These are phyloP conservation scores for Crocodylus rhombifer DNA, from an alignment of 2,797 vertebrate species.

Conservation along the genomic window DNA sequence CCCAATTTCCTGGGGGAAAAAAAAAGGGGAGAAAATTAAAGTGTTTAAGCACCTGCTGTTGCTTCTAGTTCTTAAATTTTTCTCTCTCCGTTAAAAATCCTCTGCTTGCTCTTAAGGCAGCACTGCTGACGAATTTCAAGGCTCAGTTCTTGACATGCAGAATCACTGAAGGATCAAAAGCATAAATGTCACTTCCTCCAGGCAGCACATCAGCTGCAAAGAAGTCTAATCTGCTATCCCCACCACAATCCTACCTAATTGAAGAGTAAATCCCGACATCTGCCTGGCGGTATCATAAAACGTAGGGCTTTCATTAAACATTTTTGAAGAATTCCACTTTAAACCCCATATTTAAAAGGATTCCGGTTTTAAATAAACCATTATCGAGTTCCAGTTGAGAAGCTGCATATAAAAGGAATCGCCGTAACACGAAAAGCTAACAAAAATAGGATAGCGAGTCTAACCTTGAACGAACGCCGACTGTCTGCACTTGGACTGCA, in stretches of 20 bases:
- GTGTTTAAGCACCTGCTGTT: neutral
- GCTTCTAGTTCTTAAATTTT: neutral
- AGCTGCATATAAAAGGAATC: neutral
- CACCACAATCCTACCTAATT: neutral
- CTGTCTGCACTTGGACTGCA: neutral
- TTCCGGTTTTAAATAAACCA: neutral
- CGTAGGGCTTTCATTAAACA: neutral
- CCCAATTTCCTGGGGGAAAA: constrained; percentile 17
- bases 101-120: constrained; percentile 36
- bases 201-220: constrained; percentile 16
- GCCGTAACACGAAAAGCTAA: neutral
- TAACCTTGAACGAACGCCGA: neutral
- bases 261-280: constrained; percentile 35
- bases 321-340: neutral
- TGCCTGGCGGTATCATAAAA: neutral
- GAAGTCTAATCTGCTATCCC: constrained; percentile 12
- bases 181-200: constrained; percentile 47
- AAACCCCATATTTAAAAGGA: neutral
- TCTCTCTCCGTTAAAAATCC: neutral
- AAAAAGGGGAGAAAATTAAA: neutral
- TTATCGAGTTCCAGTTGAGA: neutral
- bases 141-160: constrained; percentile 49
- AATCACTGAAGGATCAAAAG: constrained; percentile 46
- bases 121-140: constrained; percentile 31
- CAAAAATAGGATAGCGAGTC: neutral